Percentiles rank a stretch among this genome's conserved stretches.
phyloP scores from a whole-genome alignment of 2,888 invertebrate species.

The Sipha maydis region DNA sequence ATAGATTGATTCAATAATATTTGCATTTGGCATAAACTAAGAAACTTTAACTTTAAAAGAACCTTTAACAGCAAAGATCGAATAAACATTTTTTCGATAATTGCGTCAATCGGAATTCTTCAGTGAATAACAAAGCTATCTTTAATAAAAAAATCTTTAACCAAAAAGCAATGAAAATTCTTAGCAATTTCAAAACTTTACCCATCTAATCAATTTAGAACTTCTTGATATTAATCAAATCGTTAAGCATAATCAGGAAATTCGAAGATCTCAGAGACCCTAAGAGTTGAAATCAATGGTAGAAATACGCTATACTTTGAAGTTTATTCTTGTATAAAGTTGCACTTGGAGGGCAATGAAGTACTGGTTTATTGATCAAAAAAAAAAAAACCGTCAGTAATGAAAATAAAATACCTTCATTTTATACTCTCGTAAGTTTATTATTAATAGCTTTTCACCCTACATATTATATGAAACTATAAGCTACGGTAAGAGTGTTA shows the following conservation, averaged over 20 bases:
- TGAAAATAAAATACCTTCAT: background rate
- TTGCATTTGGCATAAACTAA: no score
- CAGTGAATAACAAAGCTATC: no score
- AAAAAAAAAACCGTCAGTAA: background rate
- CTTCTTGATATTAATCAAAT: background rate
- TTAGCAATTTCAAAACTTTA: no score
- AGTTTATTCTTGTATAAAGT: background rate
- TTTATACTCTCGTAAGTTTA: background rate
- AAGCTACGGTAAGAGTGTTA: background rate
- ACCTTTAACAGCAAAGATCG: no score
- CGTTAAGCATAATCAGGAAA: background rate
- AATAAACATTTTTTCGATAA: no score
- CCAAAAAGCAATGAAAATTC: no score
- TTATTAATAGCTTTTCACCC: background rate
- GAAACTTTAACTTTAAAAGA: no score
- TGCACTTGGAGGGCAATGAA: background rate
- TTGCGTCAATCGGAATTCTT: no score
- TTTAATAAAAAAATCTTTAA: no score
- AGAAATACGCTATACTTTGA: background rate
- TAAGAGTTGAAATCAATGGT: background rate
- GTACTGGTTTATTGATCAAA: conserved; percentile 16
- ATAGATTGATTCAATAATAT: no score
- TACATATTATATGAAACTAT: background rate
- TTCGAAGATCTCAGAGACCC: background rate
- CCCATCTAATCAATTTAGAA: background rate